Base-by-base conservation (phyloP, 2,888 invertebrate species). In the Perizoma affinitatum region DNA sequence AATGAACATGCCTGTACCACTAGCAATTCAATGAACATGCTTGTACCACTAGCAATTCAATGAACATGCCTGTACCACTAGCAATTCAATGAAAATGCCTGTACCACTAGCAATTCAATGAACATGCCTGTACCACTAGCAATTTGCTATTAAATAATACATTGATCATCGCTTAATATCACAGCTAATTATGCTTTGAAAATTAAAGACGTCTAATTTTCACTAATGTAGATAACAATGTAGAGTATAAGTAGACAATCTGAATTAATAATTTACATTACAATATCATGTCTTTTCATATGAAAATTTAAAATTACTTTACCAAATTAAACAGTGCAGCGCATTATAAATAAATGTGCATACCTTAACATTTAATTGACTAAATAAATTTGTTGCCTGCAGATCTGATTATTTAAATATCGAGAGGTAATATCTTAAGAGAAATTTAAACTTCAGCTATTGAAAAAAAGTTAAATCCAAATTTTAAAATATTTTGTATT, bases 331-430 rank as follows among this genome's bases (percentile, higher is more conserved):
- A 92, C 86, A 88, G 93, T 93, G 93, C 93, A 90, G 92, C 91
- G 91, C 91, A 92, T 92, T 91, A 92, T 91, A 92, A 92, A 92
- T 92, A 91, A 93, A 92, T 90, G 93, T 93, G 93, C 93, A 92
- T 90, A 89, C 85, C 92, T 93, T 93, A 93, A 85, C 80, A 91
- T 91, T 92, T 92, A 93, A 93, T 93, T 93, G 93, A 93, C 93
- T 93, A 93, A 92, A 93, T 88, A 92, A 92, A 93, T 92, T 92
- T 92, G 92, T 92, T 90, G 92, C 92, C 92, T 90, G 92, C 93
- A 92, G 92, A 93, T 91, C 91, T 92, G 91, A 90, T 88, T 72
- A 67, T 76, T 89, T 90, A 92, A 92, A 92, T 92, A 92, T 92
- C 91, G 89, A 92, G 90, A 91, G 90, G 89, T 91, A 91, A 92